Percentiles rank a stretch among this genome's conserved stretches.
phyloP scores from a whole-genome alignment of 1,140 invertebrate species.

The Ectropis grisescens region DNA sequence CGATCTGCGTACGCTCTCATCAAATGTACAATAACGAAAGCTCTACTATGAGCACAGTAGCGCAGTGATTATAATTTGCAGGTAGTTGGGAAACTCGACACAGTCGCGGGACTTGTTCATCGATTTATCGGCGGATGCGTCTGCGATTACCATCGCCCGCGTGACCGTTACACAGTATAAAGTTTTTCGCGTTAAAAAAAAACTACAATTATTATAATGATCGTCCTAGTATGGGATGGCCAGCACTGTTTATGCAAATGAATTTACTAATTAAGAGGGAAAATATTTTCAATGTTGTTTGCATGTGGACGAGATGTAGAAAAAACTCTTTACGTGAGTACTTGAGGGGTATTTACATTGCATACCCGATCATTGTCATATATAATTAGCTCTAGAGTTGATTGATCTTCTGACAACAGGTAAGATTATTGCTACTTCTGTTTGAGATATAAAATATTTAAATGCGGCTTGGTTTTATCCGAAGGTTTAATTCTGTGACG shows the following conservation, averaged over 20 bases:
- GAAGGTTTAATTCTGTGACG: too few relatives aligned
- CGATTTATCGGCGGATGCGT: conserved; percentile 56
- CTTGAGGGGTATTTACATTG: conserved; percentile 12
- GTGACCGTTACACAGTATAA: conserved; percentile 42
- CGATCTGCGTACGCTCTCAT: conserved; percentile 46
- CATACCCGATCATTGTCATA: conserved; percentile 30
- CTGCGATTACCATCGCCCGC: conserved; percentile 38
- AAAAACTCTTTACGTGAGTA: conserved; percentile 30
- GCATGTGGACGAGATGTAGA: conserved; percentile 24
- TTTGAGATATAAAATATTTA: too few relatives aligned
- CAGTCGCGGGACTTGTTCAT: conserved; percentile 43
- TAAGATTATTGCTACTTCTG: too few relatives aligned
- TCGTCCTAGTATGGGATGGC: conserved; percentile 56
- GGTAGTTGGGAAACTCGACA: conserved; percentile 37
- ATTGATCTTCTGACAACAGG: conserved; percentile 29
- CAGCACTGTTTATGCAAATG: conserved; percentile 57
- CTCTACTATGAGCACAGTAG: conserved; percentile 43
- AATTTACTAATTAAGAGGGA: conserved; percentile 53
- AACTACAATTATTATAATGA: conserved; percentile 58
- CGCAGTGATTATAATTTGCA: conserved; percentile 36
- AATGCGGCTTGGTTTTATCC: too few relatives aligned
- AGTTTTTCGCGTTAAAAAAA: conserved; percentile 58
- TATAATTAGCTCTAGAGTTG: conserved; percentile 20
- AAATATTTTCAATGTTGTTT: conserved; percentile 52
- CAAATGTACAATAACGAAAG: conserved; percentile 41